Conservation (phyloP, 2,113 vertebrate genomes). For the Heterocephalus glaber region DNA sequence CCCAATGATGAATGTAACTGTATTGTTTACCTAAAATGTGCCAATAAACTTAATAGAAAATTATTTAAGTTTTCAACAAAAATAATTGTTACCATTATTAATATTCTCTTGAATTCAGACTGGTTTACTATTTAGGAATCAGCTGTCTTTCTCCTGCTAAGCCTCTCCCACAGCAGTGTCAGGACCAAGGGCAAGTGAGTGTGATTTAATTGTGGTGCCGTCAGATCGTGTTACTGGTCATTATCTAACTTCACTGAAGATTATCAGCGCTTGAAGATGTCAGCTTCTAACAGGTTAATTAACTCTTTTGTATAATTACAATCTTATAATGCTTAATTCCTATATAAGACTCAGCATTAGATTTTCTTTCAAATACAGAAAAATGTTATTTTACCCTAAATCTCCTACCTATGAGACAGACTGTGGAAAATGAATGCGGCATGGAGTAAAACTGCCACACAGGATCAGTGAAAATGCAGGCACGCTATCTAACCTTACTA, state of each 20-base stretch:
- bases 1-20: too few species aligned
- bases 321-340: background rate
- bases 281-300: background rate
- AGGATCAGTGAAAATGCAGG: background rate
- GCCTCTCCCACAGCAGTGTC: background rate
- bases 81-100: background rate
- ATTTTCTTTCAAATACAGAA: background rate
- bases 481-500: background rate
- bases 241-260: background rate
- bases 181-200: background rate
- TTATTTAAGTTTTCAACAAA: background rate
- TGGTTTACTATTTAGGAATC: background rate
- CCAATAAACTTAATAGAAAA: too few species aligned
- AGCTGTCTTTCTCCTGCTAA: background rate
- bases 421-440: background rate
- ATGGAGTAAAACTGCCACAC: background rate
- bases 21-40: too few species aligned
- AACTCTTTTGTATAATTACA: background rate
- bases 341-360: background rate
- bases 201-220: too few species aligned
- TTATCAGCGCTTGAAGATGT: fast-evolving
- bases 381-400: background rate
- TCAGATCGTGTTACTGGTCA: background rate
- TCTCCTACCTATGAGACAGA: background rate
- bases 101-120: background rate